Evolutionary conservation across 1,140 invertebrate genomes (phyloP).

Genomic region (Drosophila nasuta): DNA sequence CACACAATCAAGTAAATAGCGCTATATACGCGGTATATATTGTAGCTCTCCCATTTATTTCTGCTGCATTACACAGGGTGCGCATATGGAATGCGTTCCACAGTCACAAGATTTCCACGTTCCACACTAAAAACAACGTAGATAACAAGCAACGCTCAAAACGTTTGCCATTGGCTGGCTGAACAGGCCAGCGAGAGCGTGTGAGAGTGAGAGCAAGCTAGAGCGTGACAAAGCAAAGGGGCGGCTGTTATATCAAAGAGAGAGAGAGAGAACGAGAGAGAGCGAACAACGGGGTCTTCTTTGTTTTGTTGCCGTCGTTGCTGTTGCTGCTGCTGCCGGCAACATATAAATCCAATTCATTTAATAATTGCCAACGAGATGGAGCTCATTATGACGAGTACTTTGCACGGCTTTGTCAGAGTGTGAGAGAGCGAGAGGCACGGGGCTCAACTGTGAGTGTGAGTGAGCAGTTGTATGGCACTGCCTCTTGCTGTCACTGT

Average conservation of each 20-base stretch:
- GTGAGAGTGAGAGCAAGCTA: neutral
- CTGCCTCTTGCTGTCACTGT: conserved; percentile 40
- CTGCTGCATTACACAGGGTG: conserved; percentile 20
- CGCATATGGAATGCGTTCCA: conserved; percentile 59
- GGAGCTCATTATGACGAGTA: conserved; percentile 84
- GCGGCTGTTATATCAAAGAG: conserved; percentile 22
- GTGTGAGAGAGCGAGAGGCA: conserved; percentile 22
- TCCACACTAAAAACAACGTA: conserved; percentile 57
- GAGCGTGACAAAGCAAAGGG: conserved; percentile 19
- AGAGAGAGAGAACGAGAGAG: conserved; percentile 4
- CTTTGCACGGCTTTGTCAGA: conserved; percentile 77
- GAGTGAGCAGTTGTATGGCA: conserved; percentile 40
- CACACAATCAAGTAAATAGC: conserved; percentile 27
- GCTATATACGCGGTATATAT: neutral
- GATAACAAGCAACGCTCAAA: conserved; percentile 48
- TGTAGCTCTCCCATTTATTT: neutral
- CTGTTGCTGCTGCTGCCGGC: conserved; percentile 40
- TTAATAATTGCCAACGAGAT: conserved; percentile 84
- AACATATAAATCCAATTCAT: conserved; percentile 83
- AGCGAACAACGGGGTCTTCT: neutral
- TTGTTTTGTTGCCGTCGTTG: conserved; percentile 2
- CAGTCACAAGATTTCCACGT: conserved; percentile 53
- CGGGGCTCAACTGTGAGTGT: conserved; percentile 4
- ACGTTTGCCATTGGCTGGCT: conserved; percentile 63
- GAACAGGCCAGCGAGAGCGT: conserved; percentile 2